Evolutionary conservation across 2,113 vertebrate species (phyloP).

Genomic region (Ahaetulla prasina): DNA sequence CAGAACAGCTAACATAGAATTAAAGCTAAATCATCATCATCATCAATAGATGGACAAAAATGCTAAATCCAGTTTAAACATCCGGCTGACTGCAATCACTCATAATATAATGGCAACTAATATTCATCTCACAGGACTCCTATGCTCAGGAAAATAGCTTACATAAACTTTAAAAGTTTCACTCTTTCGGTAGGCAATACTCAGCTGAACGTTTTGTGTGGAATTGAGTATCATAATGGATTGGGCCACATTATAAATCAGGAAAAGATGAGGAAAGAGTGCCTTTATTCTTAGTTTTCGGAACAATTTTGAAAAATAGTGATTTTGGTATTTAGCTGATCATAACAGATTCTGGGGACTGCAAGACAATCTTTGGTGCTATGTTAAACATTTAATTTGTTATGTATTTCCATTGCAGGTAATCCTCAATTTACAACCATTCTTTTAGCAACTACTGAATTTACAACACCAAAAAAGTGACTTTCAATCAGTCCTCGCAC

Average conservation of each 20-base stretch:
- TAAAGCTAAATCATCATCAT: background rate
- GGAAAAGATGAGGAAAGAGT: background rate
- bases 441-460: background rate
- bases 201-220: background rate
- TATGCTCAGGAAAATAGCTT: background rate
- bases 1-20: background rate
- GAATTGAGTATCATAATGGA: background rate
- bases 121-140: background rate
- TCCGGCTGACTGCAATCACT: background rate
- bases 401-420: background rate
- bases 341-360: background rate
- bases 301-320: background rate
- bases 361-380: background rate
- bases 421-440: background rate
- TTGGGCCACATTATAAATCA: background rate
- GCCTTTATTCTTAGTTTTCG: background rate
- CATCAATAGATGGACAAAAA: background rate
- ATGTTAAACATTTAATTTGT: background rate
- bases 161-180: background rate
- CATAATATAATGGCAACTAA: background rate
- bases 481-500: background rate
- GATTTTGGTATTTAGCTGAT: background rate
- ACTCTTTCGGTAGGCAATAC: background rate
- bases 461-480: background rate
- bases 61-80: background rate